Conservation (phyloP, 1,140 invertebrate genomes). For the Lineus longissimus region DNA sequence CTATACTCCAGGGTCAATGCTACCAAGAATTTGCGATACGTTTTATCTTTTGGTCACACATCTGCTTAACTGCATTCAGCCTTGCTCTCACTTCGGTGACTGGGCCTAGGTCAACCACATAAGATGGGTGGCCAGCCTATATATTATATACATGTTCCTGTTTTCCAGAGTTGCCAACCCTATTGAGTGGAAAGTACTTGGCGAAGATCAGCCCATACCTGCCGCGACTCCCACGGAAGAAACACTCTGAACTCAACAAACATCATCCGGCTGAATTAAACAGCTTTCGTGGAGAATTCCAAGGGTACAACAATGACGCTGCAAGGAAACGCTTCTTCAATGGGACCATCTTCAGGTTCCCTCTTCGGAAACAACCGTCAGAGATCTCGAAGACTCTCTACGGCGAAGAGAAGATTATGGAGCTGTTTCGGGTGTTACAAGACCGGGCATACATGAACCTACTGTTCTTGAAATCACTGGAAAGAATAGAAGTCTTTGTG, state of each 20-base stretch:
- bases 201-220: slow-evolving; percentile 37
- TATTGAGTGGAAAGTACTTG: slow-evolving; percentile 35
- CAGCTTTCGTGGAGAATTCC: slow-evolving; percentile 5
- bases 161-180: slow-evolving; percentile 36
- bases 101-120: too few species aligned
- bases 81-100: too few species aligned
- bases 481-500: slow-evolving; percentile 16
- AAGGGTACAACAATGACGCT: slow-evolving; percentile 20
- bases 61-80: too few species aligned
- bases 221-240: slow-evolving; percentile 10
- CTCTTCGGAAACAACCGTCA: slow-evolving; percentile 20
- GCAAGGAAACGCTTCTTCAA: slow-evolving; percentile 20
- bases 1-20: too few species aligned
- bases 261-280: slow-evolving; percentile 10
- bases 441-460: slow-evolving; percentile 19
- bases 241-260: slow-evolving; percentile 13
- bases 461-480: slow-evolving; percentile 25
- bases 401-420: slow-evolving; percentile 22
- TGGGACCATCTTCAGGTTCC: slow-evolving; percentile 35
- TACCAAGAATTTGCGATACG: too few species aligned
- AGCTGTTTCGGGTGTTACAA: slow-evolving; percentile 24
- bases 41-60: too few species aligned
- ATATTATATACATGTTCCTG: too few species aligned
- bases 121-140: too few species aligned
- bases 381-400: slow-evolving; percentile 21